Evolutionary conservation across 1,140 invertebrate genomes (phyloP).

Genomic region (Brachystomella parvula): DNA sequence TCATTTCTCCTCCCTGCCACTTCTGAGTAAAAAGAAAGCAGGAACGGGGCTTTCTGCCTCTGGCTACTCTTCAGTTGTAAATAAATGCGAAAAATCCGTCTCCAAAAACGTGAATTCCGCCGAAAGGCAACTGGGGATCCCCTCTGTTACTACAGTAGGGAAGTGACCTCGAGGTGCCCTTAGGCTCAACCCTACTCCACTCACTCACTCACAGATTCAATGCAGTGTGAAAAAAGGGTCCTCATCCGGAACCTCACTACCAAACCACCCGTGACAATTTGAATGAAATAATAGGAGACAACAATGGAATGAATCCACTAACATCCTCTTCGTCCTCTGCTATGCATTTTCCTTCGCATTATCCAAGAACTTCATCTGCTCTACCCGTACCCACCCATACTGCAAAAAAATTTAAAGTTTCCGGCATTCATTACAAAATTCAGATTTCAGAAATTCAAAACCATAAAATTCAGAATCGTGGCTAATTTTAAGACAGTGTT

Average conservation of each 20-base stretch:
- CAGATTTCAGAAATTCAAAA: not conserved
- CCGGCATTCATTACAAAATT: not conserved
- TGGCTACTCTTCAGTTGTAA: constrained; percentile 6
- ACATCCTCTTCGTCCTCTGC: no score
- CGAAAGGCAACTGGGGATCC: constrained; percentile 34
- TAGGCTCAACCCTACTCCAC: not conserved
- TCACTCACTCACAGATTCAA: not conserved
- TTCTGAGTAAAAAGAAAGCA: no score
- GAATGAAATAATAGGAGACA: no score
- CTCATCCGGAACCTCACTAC: not conserved
- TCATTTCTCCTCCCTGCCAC: not conserved
- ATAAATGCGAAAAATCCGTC: constrained; percentile 27
- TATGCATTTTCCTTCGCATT: not conserved
- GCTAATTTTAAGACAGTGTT: not conserved
- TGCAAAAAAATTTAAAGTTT: not conserved
- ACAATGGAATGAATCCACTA: no score
- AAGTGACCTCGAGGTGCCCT: constrained; percentile 9
- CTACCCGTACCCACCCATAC: not conserved
- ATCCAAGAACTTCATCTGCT: not conserved
- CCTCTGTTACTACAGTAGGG: not conserved
- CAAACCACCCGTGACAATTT: not conserved
- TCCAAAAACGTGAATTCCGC: constrained; percentile 21
- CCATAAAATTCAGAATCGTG: not conserved
- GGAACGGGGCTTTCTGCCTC: no score
- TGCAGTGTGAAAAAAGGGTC: not conserved